Percentiles rank a stretch among this genome's conserved stretches.
phyloP scores from a whole-genome alignment of 2,797 vertebrate species.

The Rhynchotus rufescens region DNA sequence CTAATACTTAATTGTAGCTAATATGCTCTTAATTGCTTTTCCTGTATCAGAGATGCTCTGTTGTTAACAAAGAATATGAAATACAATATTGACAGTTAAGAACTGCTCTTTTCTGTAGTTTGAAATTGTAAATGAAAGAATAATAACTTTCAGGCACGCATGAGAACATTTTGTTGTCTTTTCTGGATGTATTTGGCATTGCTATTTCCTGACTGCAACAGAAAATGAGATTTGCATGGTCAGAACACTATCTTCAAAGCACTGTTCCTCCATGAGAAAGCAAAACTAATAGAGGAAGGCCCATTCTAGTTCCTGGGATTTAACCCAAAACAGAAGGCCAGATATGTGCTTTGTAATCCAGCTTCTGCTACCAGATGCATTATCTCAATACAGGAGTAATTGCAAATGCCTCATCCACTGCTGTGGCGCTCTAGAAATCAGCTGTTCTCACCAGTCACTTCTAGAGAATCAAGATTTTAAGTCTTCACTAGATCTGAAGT shows the following conservation, averaged over 20 bases:
- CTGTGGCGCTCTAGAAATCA: neutral
- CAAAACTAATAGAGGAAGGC: neutral
- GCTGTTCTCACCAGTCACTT: neutral
- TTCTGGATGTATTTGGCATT: neutral
- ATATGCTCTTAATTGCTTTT: slow-evolving; percentile 16
- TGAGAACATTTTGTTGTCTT: neutral
- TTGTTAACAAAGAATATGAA: slow-evolving; percentile 9
- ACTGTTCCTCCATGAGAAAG: neutral
- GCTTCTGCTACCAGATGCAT: neutral
- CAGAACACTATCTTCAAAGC: neutral
- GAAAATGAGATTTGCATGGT: slow-evolving; percentile 21
- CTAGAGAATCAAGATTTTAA: neutral
- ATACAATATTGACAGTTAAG: neutral
- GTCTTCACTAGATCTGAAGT: neutral
- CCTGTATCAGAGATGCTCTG: slow-evolving; percentile 3
- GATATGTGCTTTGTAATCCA: neutral
- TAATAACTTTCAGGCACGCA: neutral
- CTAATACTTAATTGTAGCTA: slow-evolving; percentile 19
- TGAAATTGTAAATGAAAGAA: slow-evolving; percentile 13
- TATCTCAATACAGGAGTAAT: neutral
- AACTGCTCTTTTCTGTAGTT: slow-evolving; percentile 9
- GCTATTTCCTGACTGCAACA: neutral
- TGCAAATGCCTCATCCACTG: neutral
- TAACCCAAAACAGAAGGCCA: neutral
- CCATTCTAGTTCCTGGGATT: neutral